These are phyloP conservation scores for Dinothrombium tinctorium DNA, from an alignment of 1,140 invertebrate genomes.

Conservation along the genomic window DNA sequence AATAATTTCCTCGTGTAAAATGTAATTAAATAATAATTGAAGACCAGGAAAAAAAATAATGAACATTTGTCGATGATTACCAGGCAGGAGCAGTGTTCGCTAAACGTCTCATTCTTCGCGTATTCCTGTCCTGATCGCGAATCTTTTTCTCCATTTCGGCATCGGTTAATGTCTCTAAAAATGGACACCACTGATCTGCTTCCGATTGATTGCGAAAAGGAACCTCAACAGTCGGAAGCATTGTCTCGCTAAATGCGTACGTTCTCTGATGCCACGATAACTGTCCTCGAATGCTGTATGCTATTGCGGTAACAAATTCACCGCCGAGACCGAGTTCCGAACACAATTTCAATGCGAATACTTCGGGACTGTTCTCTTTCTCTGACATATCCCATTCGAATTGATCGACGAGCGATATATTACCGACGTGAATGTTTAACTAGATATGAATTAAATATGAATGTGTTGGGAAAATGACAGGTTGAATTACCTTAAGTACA, in stretches of 20 bases:
- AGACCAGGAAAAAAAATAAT: no score
- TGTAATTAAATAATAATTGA: no score
- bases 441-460: slow-evolving; percentile 16
- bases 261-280: slow-evolving; percentile 89
- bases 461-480: background rate
- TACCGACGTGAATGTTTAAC: slow-evolving; percentile 96
- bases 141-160: slow-evolving; percentile 99
- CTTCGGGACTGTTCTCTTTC: slow-evolving; percentile 87
- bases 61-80: no score
- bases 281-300: slow-evolving; percentile 77
- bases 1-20: no score
- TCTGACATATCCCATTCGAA: slow-evolving; percentile 99
- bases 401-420: slow-evolving; percentile 94
- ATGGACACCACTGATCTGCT: slow-evolving; percentile 92
- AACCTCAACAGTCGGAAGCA: slow-evolving; percentile 74
- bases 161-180: slow-evolving; percentile 92
- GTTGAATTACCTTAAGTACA: slow-evolving; percentile 45
- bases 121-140: slow-evolving; percentile 94
- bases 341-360: slow-evolving; percentile 88
- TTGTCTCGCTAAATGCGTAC: slow-evolving; percentile 93
- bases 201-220: slow-evolving; percentile 82
- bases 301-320: slow-evolving; percentile 95
- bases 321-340: slow-evolving; percentile 89
- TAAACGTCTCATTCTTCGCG: slow-evolving; percentile 76
- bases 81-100: slow-evolving; percentile 9